These are phyloP conservation scores for Ammodytes dubius DNA, from an alignment of 2,113 vertebrate genomes.

Conservation along the genomic window DNA sequence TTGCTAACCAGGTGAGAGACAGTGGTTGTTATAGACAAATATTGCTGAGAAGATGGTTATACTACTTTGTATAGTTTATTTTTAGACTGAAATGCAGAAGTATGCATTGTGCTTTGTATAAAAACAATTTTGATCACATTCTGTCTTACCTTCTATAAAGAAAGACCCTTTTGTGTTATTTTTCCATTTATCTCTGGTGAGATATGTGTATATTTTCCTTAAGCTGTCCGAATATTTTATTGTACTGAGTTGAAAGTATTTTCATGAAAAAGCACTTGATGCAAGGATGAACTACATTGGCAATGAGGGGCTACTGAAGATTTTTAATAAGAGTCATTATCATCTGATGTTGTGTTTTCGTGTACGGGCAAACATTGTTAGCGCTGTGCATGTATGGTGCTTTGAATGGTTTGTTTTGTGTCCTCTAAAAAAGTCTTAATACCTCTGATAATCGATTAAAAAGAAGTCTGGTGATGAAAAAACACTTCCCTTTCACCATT, in stretches of 20 bases:
- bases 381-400: conserved; percentile 44
- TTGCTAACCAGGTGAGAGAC: background rate
- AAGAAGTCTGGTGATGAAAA: background rate
- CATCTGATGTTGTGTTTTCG: background rate
- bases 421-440: conserved; percentile 35
- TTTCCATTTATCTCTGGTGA: conserved; percentile 44
- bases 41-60: conserved; percentile 26
- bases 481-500: background rate
- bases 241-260: conserved; percentile 59
- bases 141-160: conserved; percentile 26
- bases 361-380: conserved; percentile 26
- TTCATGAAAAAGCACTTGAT: conserved; percentile 52
- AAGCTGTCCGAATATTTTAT: conserved; percentile 57
- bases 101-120: conserved; percentile 29
- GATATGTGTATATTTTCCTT: conserved; percentile 59
- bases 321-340: background rate
- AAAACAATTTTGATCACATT: conserved; percentile 30
- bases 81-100: conserved; percentile 50
- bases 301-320: conserved; percentile 7
- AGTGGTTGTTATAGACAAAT: conserved; percentile 24
- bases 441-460: conserved; percentile 12
- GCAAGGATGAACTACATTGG: conserved; percentile 28
- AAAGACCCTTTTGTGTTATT: conserved; percentile 37
- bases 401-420: conserved; percentile 47
- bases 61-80: conserved; percentile 50